Evolutionary conservation across 2,113 vertebrate species (phyloP).

Genomic region (Lophochroa leadbeateri): DNA sequence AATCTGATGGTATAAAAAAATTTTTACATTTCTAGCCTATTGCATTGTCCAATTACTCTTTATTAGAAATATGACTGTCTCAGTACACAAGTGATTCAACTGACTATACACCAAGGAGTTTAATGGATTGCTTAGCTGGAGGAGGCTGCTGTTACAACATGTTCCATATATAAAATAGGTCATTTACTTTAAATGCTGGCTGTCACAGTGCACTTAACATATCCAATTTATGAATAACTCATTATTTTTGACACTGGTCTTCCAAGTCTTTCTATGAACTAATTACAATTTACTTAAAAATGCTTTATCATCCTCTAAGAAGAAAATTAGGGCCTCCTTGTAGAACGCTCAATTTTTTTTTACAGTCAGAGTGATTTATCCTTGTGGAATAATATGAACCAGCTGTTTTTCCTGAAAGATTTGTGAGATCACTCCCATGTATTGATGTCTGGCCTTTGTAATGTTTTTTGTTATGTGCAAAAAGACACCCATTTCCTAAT

Average conservation of each 20-base stretch:
- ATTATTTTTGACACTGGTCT: not conserved
- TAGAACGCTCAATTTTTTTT: not conserved
- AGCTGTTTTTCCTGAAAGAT: not conserved
- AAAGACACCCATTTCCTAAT: not conserved
- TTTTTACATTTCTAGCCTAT: not conserved
- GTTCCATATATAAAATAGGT: not conserved
- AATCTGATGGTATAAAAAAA: not conserved
- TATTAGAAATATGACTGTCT: not conserved
- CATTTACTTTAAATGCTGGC: not conserved
- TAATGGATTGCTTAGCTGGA: not conserved
- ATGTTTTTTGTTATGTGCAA: not conserved
- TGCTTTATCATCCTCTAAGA: not conserved
- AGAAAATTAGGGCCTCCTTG: not conserved
- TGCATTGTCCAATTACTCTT: not conserved
- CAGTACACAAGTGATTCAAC: not conserved
- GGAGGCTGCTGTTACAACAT: not conserved
- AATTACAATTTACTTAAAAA: not conserved
- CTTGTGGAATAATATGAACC: not conserved
- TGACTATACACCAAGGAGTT: not conserved
- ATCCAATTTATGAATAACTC: not conserved
- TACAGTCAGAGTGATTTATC: not conserved
- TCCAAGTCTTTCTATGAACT: not conserved
- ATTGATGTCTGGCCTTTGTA: not conserved
- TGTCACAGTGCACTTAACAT: not conserved
- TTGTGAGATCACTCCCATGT: not conserved